Percentiles rank a stretch among this genome's conserved stretches.
These are phyloP conservation scores for Circaetus cinerascens DNA, from an alignment of 2,113 vertebrate species.

Conservation along the genomic window DNA sequence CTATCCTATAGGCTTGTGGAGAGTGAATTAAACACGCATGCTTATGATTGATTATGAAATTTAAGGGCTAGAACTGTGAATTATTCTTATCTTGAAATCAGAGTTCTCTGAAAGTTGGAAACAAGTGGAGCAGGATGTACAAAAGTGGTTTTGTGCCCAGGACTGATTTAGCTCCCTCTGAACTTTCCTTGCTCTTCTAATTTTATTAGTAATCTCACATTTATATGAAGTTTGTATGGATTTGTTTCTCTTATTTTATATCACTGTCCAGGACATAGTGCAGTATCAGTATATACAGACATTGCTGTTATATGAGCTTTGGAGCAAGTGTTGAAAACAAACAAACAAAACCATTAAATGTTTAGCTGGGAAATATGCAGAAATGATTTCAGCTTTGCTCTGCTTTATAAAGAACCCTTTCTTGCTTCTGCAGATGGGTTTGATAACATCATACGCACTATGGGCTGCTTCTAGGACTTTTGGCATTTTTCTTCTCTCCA, in stretches of 20 bases:
- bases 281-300: not conserved
- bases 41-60: not conserved
- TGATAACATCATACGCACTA: constrained; percentile 85
- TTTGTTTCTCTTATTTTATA: not conserved
- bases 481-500: constrained; percentile 88
- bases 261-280: not conserved
- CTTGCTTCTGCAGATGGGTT: constrained; percentile 77
- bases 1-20: not conserved
- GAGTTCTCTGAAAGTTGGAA: not conserved
- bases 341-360: not conserved
- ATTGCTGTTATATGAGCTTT: not conserved
- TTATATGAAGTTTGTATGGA: not conserved
- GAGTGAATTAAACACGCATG: not conserved
- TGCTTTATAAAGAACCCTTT: not conserved
- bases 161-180: not conserved
- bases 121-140: not conserved
- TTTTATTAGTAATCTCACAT: not conserved
- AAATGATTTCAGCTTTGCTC: not conserved
- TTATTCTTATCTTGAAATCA: not conserved
- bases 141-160: not conserved
- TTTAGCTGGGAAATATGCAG: not conserved
- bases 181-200: not conserved
- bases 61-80: not conserved
- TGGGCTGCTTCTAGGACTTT: constrained; percentile 92
- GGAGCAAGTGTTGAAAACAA: not conserved